Base-by-base conservation (phyloP, 2,797 vertebrate species). In the Lutjanus argentimaculatus region DNA sequence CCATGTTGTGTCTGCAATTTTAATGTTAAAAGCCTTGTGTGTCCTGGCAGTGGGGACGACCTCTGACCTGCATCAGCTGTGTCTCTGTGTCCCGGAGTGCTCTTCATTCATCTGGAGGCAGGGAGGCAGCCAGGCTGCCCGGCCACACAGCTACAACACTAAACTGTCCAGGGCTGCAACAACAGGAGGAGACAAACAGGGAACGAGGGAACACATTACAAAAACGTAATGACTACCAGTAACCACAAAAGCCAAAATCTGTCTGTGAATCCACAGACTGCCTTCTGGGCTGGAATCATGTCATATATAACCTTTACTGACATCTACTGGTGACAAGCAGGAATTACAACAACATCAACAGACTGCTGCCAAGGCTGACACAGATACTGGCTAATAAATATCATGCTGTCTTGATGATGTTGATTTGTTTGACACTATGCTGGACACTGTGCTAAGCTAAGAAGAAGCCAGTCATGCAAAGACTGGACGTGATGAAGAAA, bases 91-190 rank as follows among this genome's bases (percentile, higher is more conserved):
- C 90, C 90, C 72, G 88, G 91, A 53, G 91, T 55, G 91, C 61
- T 99, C 97, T 98, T 98, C 97, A 98, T 99, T 99, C 98, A 98
- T 99, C 97, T 97, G 97, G 95, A 95, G 96, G 94, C 96, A 95
- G 91, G 93, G 95, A 95, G 97, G 97, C 97, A 97, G 97, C 97
- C 94, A 92, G 94, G 97, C 97, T 97, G 97, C 97, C 94, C 76
- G 4, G 80, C 82, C 87, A 72, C 82, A 81, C 85, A 55, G 68
- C 73, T 62, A 69, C 85, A 72, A 48, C 57, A 43, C 80, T 52
- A 36, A 83, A 57, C 80, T 36, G 19, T 45, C 63, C 71, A 69
- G 72, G n/a, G 73, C 48, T 70, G 10, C 3, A 68, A 79, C 30
- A 30, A 16, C 17, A 75, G 16, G 12, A 13, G 17, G 12, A 46